Percentiles rank a stretch among this genome's conserved stretches.
Evolutionary conservation across 2,888 invertebrate species (phyloP).

Genomic region (Arctia plantaginis): DNA sequence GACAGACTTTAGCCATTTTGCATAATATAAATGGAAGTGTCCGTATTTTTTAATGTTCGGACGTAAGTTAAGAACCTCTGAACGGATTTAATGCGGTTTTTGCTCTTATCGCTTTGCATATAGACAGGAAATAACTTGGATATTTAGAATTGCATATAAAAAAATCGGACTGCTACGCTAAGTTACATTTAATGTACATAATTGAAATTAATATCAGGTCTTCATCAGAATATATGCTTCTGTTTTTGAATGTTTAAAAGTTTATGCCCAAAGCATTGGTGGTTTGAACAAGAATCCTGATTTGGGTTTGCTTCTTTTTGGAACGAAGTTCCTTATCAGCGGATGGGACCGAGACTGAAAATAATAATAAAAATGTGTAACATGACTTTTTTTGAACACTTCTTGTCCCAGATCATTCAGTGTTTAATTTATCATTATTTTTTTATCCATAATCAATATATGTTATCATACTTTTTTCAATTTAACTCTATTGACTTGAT

Average conservation of each 20-base stretch:
- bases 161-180: neutral
- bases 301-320: neutral
- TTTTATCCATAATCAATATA: no score
- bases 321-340: no score
- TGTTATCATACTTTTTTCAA: no score
- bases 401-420: no score
- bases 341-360: no score
- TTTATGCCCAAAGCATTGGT: neutral
- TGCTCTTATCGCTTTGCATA: neutral
- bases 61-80: neutral
- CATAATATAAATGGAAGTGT: neutral
- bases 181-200: neutral
- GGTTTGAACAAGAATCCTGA: neutral
- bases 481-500: no score
- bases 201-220: neutral
- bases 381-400: no score
- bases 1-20: conserved; percentile 3
- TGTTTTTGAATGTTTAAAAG: neutral
- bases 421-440: no score
- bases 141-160: neutral
- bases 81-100: neutral
- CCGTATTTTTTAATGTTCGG: neutral
- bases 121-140: neutral
- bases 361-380: no score
- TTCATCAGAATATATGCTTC: neutral